Conservation (phyloP, 2,113 vertebrate species). For the Gobio gobio region DNA sequence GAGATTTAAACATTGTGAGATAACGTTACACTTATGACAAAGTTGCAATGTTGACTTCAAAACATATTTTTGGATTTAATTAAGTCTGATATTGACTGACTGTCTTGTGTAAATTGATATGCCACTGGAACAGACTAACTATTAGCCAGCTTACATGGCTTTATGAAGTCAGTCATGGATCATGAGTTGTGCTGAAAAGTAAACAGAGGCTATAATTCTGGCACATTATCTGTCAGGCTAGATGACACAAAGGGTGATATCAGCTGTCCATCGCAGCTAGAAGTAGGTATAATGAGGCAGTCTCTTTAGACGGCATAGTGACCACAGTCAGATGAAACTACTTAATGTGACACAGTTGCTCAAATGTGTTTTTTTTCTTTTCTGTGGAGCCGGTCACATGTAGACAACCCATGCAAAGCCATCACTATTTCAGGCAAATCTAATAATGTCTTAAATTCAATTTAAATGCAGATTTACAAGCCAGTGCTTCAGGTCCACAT, state of each 20-base stretch:
- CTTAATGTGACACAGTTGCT: constrained; percentile 34
- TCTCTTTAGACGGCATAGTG: constrained; percentile 22
- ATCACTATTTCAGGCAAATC: constrained; percentile 60
- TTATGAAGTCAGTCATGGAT: constrained; percentile 20
- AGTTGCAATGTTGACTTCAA: neutral
- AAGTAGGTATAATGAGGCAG: constrained; percentile 44
- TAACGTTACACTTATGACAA: neutral
- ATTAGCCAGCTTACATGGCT: constrained; percentile 41
- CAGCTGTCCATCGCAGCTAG: constrained; percentile 33
- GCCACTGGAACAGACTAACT: constrained; percentile 34
- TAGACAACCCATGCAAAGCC: constrained; percentile 24
- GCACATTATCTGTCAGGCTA: constrained; percentile 41
- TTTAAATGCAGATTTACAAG: constrained; percentile 59
- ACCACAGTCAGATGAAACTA: constrained; percentile 32
- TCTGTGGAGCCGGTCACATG: neutral
- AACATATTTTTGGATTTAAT: constrained; percentile 11
- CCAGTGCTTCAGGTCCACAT: constrained; percentile 14
- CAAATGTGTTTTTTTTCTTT: neutral
- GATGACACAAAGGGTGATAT: constrained; percentile 34
- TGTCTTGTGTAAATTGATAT: constrained; percentile 14
- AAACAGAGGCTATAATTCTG: constrained; percentile 38
- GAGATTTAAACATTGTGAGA: too few relatives aligned
- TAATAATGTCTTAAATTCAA: constrained; percentile 64
- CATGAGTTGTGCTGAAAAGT: neutral
- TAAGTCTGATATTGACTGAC: neutral